phyloP scores from a whole-genome alignment of 2,113 vertebrate genomes.

The Ia io region DNA sequence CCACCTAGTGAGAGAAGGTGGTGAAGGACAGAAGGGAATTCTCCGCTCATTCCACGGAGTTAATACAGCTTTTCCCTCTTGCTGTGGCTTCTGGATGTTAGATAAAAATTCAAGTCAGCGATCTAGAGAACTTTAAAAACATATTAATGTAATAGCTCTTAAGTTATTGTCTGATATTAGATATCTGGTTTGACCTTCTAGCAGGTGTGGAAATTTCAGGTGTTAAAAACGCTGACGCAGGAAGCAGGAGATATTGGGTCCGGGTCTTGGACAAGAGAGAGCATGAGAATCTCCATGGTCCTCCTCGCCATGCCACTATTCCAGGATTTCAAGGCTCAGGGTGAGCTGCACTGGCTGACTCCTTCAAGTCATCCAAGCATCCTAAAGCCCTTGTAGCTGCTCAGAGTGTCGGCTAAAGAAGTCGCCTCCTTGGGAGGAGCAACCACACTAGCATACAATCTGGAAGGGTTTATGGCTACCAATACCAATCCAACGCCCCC shows the following conservation, averaged over 20 bases:
- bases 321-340: not conserved
- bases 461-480: not conserved
- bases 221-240: not conserved
- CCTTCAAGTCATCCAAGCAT: not conserved
- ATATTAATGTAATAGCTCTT: not conserved
- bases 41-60: not conserved
- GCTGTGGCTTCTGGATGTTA: not conserved
- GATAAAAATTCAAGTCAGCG: not conserved
- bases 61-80: not conserved
- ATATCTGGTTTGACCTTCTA: not conserved
- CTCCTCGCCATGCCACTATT: not conserved
- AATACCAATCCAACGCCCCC: not conserved
- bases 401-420: not conserved
- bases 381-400: not conserved
- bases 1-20: conserved; percentile 85
- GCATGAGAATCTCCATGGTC: not conserved
- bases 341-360: not conserved
- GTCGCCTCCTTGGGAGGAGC: not conserved
- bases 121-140: not conserved
- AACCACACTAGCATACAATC: not conserved
- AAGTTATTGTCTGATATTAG: not conserved
- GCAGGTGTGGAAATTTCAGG: not conserved
- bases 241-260: not conserved
- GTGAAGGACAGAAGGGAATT: not conserved
- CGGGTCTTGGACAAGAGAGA: not conserved